These are phyloP conservation scores for Lepus europaeus DNA, from an alignment of 2,113 vertebrate genomes.

Conservation along the genomic window DNA sequence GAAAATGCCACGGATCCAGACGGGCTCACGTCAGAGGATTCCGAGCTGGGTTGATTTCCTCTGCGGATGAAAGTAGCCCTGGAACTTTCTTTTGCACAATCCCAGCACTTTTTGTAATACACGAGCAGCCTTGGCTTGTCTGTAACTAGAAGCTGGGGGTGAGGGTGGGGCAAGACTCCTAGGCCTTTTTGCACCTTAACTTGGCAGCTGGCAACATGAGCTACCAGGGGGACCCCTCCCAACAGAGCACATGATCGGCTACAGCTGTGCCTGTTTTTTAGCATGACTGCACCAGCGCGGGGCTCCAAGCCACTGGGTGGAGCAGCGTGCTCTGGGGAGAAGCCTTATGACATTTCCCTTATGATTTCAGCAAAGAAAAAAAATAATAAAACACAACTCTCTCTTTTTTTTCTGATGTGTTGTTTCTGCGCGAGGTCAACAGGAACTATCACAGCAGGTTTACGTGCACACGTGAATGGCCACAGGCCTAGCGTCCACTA, in stretches of 20 bases:
- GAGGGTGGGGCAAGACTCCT: constrained; percentile 44
- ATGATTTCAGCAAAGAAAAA: constrained; percentile 54
- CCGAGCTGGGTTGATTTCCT: constrained; percentile 40
- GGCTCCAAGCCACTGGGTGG: constrained; percentile 87
- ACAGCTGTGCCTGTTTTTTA: constrained; percentile 79
- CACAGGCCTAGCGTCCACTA: background rate
- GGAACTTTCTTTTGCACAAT: background rate
- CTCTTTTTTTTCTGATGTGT: background rate
- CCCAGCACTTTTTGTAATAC: background rate
- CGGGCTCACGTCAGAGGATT: constrained; percentile 38
- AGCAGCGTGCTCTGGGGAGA: constrained; percentile 74
- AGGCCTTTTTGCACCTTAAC: constrained; percentile 33
- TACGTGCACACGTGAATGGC: too few relatives aligned
- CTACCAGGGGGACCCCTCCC: constrained; percentile 35
- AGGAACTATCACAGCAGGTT: background rate
- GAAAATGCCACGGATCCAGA: constrained; percentile 34
- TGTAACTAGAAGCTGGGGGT: background rate
- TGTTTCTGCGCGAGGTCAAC: constrained; percentile 28
- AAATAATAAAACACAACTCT: background rate
- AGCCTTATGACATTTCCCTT: constrained; percentile 71
- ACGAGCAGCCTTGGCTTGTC: background rate
- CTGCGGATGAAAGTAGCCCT: constrained; percentile 47
- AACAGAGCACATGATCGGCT: constrained; percentile 72
- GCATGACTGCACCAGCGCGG: constrained; percentile 84
- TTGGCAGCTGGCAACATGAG: constrained; percentile 64